These are phyloP conservation scores for Onthophagus sagittarius DNA, from an alignment of 2,888 invertebrate species.

Conservation along the genomic window DNA sequence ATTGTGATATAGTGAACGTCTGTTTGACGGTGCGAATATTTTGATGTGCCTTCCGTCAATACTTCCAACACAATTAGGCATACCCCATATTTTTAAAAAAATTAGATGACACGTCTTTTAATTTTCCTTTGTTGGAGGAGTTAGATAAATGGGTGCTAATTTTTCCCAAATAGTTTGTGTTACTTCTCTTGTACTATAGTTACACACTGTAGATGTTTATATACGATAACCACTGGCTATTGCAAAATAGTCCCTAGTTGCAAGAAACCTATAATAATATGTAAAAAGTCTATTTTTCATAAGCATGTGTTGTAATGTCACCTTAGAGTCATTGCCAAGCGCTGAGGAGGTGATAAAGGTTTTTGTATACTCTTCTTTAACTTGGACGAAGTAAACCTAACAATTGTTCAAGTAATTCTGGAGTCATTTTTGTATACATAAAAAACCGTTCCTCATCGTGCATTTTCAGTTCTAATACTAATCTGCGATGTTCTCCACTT, in stretches of 20 bases:
- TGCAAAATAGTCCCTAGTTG: slow-evolving; percentile 11
- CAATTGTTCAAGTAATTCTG: slow-evolving; percentile 23
- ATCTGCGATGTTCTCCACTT: slow-evolving; percentile 29
- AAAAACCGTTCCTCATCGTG: slow-evolving; percentile 29
- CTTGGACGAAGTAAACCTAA: no score
- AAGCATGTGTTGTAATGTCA: background rate
- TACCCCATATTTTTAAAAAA: slow-evolving; percentile 32
- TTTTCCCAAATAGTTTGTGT: slow-evolving; percentile 32
- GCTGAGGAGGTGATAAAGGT: slow-evolving; percentile 32
- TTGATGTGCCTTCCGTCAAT: slow-evolving; percentile 36
- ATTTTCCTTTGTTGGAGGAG: slow-evolving; percentile 30
- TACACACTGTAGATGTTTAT: slow-evolving; percentile 34
- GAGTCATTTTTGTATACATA: slow-evolving; percentile 28
- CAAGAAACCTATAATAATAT: slow-evolving; percentile 20
- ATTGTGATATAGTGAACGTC: slow-evolving; percentile 33
- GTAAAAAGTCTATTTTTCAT: slow-evolving; percentile 8
- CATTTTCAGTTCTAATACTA: slow-evolving; percentile 30
- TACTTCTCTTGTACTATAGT: slow-evolving; percentile 27
- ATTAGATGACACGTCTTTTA: slow-evolving; percentile 31
- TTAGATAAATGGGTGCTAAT: slow-evolving; percentile 22
- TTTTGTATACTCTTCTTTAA: slow-evolving; percentile 26
- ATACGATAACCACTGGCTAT: slow-evolving; percentile 20
- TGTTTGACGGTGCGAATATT: slow-evolving; percentile 27
- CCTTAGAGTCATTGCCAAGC: slow-evolving; percentile 33
- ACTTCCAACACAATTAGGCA: slow-evolving; percentile 33